A percentile compares a stretch with the other conserved stretches of the same genome.
Evolutionary conservation across 2,888 invertebrate species (phyloP).

Genomic region (Drosophila prostipennis): DNA sequence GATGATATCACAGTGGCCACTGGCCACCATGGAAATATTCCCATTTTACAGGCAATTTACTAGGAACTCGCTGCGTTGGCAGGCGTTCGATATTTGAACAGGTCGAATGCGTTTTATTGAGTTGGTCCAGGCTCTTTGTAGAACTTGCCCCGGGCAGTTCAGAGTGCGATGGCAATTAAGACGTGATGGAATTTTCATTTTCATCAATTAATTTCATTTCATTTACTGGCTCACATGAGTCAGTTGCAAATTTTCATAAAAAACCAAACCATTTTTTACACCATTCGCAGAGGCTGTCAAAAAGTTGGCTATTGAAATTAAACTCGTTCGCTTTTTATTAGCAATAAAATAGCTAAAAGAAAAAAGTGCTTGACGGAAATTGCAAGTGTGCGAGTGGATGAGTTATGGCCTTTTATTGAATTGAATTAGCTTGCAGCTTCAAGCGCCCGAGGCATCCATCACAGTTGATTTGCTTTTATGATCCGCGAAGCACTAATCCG

Average conservation of each 20-base stretch:
- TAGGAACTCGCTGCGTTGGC: slow-evolving; percentile 9
- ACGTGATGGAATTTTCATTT: slow-evolving; percentile 66
- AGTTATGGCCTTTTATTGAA: slow-evolving; percentile 49
- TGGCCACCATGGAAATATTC: slow-evolving; percentile 15
- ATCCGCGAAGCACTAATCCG: slow-evolving; percentile 21
- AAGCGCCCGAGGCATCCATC: slow-evolving; percentile 23
- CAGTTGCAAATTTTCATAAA: slow-evolving; percentile 43
- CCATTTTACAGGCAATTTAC: slow-evolving; percentile 6
- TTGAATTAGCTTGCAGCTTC: slow-evolving; percentile 52
- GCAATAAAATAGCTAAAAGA: slow-evolving; percentile 24
- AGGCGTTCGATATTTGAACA: neutral
- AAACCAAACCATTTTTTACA: slow-evolving; percentile 13
- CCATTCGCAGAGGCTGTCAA: slow-evolving; percentile 23
- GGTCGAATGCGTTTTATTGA: slow-evolving; percentile 35
- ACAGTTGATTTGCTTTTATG: slow-evolving; percentile 52
- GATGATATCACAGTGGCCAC: slow-evolving; percentile 29
- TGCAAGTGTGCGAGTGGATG: slow-evolving; percentile 1
- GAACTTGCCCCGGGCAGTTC: slow-evolving; percentile 20
- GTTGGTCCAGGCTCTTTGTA: slow-evolving; percentile 5
- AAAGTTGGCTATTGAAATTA: slow-evolving; percentile 43
- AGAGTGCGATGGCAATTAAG: slow-evolving; percentile 68
- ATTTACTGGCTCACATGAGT: slow-evolving; percentile 62
- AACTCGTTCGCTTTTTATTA: slow-evolving; percentile 48
- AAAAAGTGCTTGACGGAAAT: slow-evolving; percentile 6
- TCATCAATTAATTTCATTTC: slow-evolving; percentile 72